These are phyloP conservation scores for Acanthacorydalis orientalis DNA, from an alignment of 2,888 invertebrate species.

Conservation along the genomic window DNA sequence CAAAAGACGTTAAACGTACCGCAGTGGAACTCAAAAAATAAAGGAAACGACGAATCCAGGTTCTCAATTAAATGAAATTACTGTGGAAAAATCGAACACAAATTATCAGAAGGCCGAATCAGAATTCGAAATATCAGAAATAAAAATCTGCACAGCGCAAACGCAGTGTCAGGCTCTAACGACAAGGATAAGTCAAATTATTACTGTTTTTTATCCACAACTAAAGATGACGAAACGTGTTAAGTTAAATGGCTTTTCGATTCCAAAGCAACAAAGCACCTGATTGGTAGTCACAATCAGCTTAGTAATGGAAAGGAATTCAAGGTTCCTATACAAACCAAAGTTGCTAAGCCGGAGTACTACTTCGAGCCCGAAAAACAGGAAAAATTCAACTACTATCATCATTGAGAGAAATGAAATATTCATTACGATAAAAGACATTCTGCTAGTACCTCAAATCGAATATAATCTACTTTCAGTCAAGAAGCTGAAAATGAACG, in stretches of 20 bases:
- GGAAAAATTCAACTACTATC: too few species aligned
- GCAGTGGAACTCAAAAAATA: background rate
- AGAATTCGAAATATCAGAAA: background rate
- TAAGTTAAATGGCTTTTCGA: constrained; percentile 11
- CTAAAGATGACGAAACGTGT: background rate
- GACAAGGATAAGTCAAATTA: background rate
- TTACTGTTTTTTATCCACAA: background rate
- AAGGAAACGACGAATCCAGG: too few species aligned
- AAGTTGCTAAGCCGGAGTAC: constrained; percentile 11
- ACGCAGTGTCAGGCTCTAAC: background rate
- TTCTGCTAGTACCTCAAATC: too few species aligned
- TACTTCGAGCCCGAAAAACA: constrained; percentile 10
- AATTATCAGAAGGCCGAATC: background rate
- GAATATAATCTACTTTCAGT: constrained; percentile 14
- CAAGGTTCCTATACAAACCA: too few species aligned
- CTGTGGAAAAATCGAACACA: too few species aligned
- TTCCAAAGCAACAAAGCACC: constrained; percentile 14
- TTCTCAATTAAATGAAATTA: background rate
- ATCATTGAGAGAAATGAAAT: too few species aligned
- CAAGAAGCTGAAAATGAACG: constrained; percentile 12
- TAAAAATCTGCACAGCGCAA: too few species aligned
- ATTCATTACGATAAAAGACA: too few species aligned
- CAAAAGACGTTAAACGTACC: background rate
- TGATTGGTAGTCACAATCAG: constrained; percentile 6
- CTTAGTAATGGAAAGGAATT: too few species aligned